phyloP scores from a whole-genome alignment of 2,797 vertebrate species.

The Clarias fuscus region DNA sequence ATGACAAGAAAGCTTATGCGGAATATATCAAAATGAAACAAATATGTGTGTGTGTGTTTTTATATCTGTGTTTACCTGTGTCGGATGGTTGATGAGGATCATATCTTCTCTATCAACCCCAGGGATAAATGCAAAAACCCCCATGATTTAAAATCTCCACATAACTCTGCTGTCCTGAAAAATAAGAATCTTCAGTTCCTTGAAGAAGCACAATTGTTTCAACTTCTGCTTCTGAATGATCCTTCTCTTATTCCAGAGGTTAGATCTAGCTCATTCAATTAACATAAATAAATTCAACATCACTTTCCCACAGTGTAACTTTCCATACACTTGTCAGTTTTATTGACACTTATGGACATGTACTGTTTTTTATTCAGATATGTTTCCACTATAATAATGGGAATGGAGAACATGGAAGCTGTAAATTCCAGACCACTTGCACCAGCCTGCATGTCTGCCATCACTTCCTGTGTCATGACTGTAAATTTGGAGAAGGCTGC shows the following conservation, averaged over 20 bases:
- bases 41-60: background rate
- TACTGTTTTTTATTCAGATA: conserved; percentile 64
- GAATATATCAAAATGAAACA: background rate
- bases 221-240: conserved; percentile 90
- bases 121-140: conserved; percentile 72
- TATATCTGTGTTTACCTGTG: background rate
- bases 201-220: conserved; percentile 73
- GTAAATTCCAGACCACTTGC: conserved; percentile 73
- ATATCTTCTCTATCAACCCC: conserved; percentile 60
- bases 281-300: background rate
- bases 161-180: conserved; percentile 74
- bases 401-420: conserved; percentile 66
- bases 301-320: background rate
- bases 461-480: conserved; percentile 76
- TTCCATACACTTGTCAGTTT: background rate
- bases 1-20: background rate
- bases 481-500: conserved; percentile 75
- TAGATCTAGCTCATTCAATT: conserved; percentile 86
- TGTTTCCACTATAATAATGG: conserved; percentile 85
- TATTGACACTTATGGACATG: background rate
- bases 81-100: background rate
- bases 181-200: conserved; percentile 70
- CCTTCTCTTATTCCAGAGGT: conserved; percentile 87
- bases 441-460: conserved; percentile 84
- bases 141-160: conserved; percentile 68